Base-by-base conservation (phyloP, 2,113 vertebrate species). In the Lanius ludovicianus region DNA sequence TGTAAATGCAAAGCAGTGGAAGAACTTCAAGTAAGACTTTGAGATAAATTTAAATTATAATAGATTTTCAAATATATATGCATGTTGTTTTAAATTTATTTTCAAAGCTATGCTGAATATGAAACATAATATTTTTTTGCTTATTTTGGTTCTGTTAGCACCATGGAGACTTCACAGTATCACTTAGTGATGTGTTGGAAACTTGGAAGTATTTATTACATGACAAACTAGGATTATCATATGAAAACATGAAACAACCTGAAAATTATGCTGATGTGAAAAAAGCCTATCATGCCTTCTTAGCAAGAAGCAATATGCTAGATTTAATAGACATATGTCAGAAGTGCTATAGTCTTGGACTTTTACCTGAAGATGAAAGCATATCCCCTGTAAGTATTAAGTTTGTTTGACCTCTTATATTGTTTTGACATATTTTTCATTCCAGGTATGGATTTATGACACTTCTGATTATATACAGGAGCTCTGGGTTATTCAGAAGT, bases 151-250 rank as follows among this genome's bases (percentile, higher is more conserved):
- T 87, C 55, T 96, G 19, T 92, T 95, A 99, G 99, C 97, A 97
- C 59, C 37, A 24, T 39, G 98, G 98, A 97, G 99, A 99, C 95
- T 99, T 99, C 95, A 92, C 95, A 76, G 98, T 98, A 74, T 97
- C 95, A 55, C 98, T 99, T 87, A 99, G 99, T 94, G 98, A 99
- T 91, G 97, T 99, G n/a, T 94, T 99, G 94, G 91, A 98, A 97
- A 97, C 95, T 23, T 99, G 99, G 99, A 99, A 98, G 87, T 98
- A 98, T 85, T 98, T 99, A 74, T 93, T 99, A 89, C 95, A 97
- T 92, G 98, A 99, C 89, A 99, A 99, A 94, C 96, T 99, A 96
- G 97, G 98, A 92, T 97, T 99, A 95, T 93, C 96, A 14, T 73
- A 93, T 56, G 96, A 98, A 84, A 90, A 88, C 87, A 95, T 84